Evolutionary conservation across 2,113 vertebrate species (phyloP).

Genomic region (Phalacrocorax carbo): DNA sequence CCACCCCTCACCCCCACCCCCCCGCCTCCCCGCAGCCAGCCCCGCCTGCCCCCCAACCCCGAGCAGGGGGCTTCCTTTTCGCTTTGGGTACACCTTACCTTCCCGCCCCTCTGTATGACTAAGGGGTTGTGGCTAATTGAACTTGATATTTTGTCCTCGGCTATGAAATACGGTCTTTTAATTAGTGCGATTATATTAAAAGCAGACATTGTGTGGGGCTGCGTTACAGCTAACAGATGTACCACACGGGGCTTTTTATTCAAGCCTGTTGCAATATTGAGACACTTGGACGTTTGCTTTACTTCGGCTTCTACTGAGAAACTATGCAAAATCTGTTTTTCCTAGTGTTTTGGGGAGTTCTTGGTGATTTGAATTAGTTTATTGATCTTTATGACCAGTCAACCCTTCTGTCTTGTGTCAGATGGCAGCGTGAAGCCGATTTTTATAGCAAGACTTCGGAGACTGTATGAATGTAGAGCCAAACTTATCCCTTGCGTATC

Average conservation of each 20-base stretch:
- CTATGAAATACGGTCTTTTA: neutral
- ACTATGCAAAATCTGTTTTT: neutral
- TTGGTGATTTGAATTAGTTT: neutral
- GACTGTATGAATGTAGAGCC: neutral
- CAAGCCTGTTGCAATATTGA: rapidly evolving
- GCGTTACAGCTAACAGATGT: rapidly evolving
- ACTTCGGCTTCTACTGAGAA: neutral
- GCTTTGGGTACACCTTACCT: no score
- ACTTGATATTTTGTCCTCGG: neutral
- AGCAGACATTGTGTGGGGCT: neutral
- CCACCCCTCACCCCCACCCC: no score
- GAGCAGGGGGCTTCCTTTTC: no score
- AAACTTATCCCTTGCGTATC: neutral
- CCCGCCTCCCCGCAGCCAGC: neutral
- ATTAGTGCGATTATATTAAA: neutral
- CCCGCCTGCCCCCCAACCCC: no score
- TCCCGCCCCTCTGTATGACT: rapidly evolving
- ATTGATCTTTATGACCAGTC: neutral
- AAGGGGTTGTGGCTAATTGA: neutral
- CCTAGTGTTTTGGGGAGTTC: neutral
- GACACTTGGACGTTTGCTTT: neutral
- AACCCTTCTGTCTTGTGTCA: neutral
- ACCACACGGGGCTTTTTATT: rapidly evolving
- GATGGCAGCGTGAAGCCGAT: neutral
- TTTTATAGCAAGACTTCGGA: neutral